These are phyloP conservation scores for Heliocidaris tuberculata DNA, from an alignment of 35 echinoderm and acorn worm genomes.

Conservation along the genomic window DNA sequence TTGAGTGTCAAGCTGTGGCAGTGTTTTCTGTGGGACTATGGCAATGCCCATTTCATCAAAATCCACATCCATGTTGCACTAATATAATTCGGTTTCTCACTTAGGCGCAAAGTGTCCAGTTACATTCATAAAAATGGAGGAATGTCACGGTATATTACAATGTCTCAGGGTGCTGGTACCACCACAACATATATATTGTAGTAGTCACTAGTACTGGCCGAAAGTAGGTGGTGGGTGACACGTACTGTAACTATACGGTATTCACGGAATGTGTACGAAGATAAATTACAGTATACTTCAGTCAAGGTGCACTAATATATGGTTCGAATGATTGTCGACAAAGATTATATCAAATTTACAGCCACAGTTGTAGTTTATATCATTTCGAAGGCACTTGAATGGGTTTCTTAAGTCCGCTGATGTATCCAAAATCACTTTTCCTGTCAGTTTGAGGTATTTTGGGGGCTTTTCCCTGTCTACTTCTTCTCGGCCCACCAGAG, in stretches of 20 bases:
- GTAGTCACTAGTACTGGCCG: background rate
- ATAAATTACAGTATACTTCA: background rate
- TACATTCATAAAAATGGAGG: background rate
- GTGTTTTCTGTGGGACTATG: conserved; percentile 33
- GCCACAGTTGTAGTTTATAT: background rate
- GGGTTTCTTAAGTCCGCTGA: background rate
- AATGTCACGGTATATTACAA: background rate
- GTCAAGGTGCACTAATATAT: background rate
- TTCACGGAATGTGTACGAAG: conserved; percentile 29
- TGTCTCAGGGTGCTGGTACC: background rate
- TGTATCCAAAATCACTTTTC: background rate
- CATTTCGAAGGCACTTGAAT: background rate
- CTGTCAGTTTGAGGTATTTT: background rate
- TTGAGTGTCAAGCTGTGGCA: conserved; percentile 6
- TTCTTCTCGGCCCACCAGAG: background rate
- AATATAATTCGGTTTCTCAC: background rate
- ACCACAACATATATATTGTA: background rate
- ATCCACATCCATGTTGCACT: conserved; percentile 9
- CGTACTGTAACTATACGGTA: background rate
- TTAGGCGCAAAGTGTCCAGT: background rate
- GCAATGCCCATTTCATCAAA: conserved; percentile 36
- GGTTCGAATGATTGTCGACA: background rate
- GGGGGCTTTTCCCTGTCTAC: background rate
- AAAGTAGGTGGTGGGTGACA: no score
- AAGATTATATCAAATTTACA: background rate